Percentiles rank a stretch among this genome's conserved stretches.
phyloP scores from a whole-genome alignment of 2,113 vertebrate species.

The Gorsachius goisagi region DNA sequence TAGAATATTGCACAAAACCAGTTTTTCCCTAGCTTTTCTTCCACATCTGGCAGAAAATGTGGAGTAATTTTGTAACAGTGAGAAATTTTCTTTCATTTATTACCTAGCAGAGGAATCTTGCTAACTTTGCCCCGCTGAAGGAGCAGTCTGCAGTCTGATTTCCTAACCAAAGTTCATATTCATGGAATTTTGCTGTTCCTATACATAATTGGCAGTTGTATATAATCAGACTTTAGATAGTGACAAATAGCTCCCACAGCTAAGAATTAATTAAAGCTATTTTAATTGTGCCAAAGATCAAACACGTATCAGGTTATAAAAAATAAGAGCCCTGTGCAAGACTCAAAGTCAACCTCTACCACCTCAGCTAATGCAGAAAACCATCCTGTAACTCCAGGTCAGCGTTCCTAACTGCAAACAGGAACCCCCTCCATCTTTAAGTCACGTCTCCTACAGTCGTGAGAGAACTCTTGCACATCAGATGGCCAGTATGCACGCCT shows the following conservation, averaged over 20 bases:
- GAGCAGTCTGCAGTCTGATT: neutral
- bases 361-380: neutral
- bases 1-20: neutral
- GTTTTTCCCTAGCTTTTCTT: neutral
- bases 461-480: neutral
- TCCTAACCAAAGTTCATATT: neutral
- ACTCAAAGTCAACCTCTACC: neutral
- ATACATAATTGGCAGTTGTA: neutral
- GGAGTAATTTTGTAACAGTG: neutral
- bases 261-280: neutral
- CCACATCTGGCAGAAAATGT: neutral
- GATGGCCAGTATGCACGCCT: neutral
- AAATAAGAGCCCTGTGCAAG: neutral
- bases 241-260: neutral
- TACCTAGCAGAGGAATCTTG: neutral
- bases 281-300: neutral
- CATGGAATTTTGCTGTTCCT: neutral
- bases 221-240: neutral
- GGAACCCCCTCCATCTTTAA: neutral
- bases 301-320: neutral
- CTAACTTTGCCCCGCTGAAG: neutral
- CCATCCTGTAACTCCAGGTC: neutral
- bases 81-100: neutral
- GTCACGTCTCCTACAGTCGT: accelerated
- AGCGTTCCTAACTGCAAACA: neutral